These are phyloP conservation scores for Pogonus chalceus DNA, from an alignment of 1,140 invertebrate genomes.

Conservation along the genomic window DNA sequence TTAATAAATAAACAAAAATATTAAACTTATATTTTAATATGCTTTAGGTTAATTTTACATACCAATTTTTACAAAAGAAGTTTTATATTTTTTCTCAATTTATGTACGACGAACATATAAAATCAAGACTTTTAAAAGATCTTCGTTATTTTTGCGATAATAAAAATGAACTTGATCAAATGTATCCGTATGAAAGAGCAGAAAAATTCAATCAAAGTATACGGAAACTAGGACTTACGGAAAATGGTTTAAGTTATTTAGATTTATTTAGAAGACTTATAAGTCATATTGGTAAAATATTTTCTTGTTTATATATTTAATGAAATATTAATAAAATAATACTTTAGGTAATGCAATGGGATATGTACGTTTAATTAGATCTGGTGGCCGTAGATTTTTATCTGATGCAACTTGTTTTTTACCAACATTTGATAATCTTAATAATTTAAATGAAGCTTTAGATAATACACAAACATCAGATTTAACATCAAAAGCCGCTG, in stretches of 20 bases:
- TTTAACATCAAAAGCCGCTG: slow-evolving; percentile 53
- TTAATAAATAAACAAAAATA: slow-evolving; percentile 9
- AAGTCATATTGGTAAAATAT: slow-evolving; percentile 71
- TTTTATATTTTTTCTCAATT: slow-evolving; percentile 95
- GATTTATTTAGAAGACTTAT: slow-evolving; percentile 89
- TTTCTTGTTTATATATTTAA: slow-evolving; percentile 1
- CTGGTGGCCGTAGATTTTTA: slow-evolving; percentile 86
- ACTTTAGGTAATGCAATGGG: slow-evolving; percentile 83
- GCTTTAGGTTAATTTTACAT: slow-evolving; percentile 81
- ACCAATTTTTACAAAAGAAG: slow-evolving; percentile 91
- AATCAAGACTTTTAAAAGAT: slow-evolving; percentile 88
- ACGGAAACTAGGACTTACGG: slow-evolving; percentile 73
- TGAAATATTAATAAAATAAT: slow-evolving; percentile 5
- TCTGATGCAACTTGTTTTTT: slow-evolving; percentile 85
- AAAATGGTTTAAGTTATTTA: slow-evolving; percentile 78
- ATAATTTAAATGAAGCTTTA: slow-evolving; percentile 48
- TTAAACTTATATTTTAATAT: slow-evolving; percentile 8
- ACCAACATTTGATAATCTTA: slow-evolving; percentile 66
- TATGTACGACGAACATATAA: slow-evolving; percentile 96
- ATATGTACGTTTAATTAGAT: slow-evolving; percentile 88
- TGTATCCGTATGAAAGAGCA: slow-evolving; percentile 79
- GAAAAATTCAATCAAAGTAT: slow-evolving; percentile 93
- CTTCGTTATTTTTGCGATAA: slow-evolving; percentile 60
- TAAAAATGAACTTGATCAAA: slow-evolving; percentile 42
- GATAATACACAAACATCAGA: slow-evolving; percentile 46